phyloP scores from a whole-genome alignment of 2,113 vertebrate genomes.

The Corapipo altera region DNA sequence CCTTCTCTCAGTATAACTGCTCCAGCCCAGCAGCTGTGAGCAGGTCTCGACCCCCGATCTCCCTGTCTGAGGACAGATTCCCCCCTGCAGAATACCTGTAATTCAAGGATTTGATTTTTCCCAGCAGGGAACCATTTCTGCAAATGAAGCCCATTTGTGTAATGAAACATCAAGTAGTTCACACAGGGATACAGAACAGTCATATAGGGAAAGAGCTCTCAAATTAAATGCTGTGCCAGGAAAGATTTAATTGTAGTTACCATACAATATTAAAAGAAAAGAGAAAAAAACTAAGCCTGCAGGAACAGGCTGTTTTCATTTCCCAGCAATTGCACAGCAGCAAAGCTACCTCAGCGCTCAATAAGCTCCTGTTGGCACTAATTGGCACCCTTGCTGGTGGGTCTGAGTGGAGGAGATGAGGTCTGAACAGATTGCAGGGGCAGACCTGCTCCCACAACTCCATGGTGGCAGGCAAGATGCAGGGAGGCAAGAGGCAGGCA shows the following conservation, averaged over 20 bases:
- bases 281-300: background rate
- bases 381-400: background rate
- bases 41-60: background rate
- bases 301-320: slow-evolving; percentile 29
- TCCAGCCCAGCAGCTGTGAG: background rate
- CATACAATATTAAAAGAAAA: background rate
- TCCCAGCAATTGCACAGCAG: slow-evolving; percentile 17
- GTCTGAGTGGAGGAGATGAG: rapidly evolving
- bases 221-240: background rate
- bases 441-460: rapidly evolving
- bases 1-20: background rate
- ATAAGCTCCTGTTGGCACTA: background rate
- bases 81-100: slow-evolving; percentile 37
- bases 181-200: slow-evolving; percentile 11
- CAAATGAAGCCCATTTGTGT: slow-evolving; percentile 50
- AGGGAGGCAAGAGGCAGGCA: background rate
- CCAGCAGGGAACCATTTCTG: slow-evolving; percentile 30
- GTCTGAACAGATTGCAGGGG: background rate
- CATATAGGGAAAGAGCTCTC: background rate
- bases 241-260: slow-evolving; percentile 40
- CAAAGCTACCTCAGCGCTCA: background rate
- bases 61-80: background rate
- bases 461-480: rapidly evolving
- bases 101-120: slow-evolving; percentile 52
- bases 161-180: slow-evolving; percentile 44